phyloP scores from a whole-genome alignment of 2,888 invertebrate genomes.

The Eupithecia pulchellata region DNA sequence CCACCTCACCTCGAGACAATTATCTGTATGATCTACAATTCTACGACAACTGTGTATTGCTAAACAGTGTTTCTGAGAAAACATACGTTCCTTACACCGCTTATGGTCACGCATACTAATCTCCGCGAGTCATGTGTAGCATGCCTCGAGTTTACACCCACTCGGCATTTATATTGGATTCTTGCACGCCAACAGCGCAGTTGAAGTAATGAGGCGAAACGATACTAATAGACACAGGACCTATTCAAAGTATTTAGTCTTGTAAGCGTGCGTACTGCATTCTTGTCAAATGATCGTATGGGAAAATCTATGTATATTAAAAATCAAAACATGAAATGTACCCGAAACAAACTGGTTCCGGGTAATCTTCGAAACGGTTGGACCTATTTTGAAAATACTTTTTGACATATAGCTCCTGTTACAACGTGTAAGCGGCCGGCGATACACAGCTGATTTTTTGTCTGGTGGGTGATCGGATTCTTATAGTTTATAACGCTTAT shows the following conservation, averaged over 20 bases:
- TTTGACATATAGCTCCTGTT: too few relatives aligned
- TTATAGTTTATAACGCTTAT: too few relatives aligned
- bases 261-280: too few relatives aligned
- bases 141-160: not conserved
- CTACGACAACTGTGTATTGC: not conserved
- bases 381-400: too few relatives aligned
- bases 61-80: not conserved
- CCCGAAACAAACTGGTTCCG: too few relatives aligned
- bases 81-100: not conserved
- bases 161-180: not conserved
- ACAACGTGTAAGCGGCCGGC: too few relatives aligned
- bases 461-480: too few relatives aligned
- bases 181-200: not conserved
- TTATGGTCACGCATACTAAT: conserved; percentile 1
- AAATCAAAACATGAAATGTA: too few relatives aligned
- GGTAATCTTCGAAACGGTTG: too few relatives aligned
- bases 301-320: too few relatives aligned
- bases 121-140: not conserved
- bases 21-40: not conserved
- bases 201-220: not conserved
- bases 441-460: too few relatives aligned
- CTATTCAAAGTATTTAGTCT: not conserved
- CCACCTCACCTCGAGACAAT: not conserved
- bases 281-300: too few relatives aligned
- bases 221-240: not conserved